Evolutionary conservation across 2,113 vertebrate genomes (phyloP).

Genomic region (Leptodactylus fuscus): DNA sequence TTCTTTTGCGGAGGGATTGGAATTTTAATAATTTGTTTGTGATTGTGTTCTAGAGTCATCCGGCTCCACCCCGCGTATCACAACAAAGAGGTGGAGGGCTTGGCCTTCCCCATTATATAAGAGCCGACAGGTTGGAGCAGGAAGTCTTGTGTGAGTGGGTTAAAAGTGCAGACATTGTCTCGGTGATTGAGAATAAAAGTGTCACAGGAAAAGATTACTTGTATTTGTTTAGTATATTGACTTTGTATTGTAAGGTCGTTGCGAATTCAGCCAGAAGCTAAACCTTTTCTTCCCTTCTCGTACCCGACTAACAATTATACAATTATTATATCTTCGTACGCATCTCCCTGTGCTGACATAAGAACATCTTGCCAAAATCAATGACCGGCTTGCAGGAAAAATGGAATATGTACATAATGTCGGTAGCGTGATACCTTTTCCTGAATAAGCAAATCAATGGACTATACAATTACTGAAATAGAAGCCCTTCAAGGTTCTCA

Average conservation of each 20-base stretch:
- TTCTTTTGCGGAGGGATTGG: background rate
- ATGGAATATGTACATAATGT: constrained; percentile 37
- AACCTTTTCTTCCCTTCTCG: constrained; percentile 47
- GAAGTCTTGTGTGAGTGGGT: constrained; percentile 51
- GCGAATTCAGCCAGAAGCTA: constrained; percentile 50
- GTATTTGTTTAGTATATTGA: constrained; percentile 52
- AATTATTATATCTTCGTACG: constrained; percentile 32
- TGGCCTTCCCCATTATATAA: constrained; percentile 14
- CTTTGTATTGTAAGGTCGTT: constrained; percentile 47
- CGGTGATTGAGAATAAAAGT: constrained; percentile 53
- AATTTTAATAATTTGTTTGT: constrained; percentile 32
- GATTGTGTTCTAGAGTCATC: constrained; percentile 24
- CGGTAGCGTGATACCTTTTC: constrained; percentile 36
- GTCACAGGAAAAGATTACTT: constrained; percentile 59
- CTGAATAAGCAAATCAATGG: constrained; percentile 41
- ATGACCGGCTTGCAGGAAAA: background rate
- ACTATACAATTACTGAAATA: constrained; percentile 43
- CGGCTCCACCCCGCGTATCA: constrained; percentile 26
- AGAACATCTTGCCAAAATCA: constrained; percentile 28
- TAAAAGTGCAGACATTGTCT: constrained; percentile 59
- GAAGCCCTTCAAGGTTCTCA: constrained; percentile 21
- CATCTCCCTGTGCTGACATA: constrained; percentile 23
- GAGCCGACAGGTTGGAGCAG: constrained; percentile 51
- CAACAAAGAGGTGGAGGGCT: constrained; percentile 40
- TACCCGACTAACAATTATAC: constrained; percentile 44